Conservation (phyloP, 2,797 vertebrate genomes). For the Enteromius viviparus region DNA sequence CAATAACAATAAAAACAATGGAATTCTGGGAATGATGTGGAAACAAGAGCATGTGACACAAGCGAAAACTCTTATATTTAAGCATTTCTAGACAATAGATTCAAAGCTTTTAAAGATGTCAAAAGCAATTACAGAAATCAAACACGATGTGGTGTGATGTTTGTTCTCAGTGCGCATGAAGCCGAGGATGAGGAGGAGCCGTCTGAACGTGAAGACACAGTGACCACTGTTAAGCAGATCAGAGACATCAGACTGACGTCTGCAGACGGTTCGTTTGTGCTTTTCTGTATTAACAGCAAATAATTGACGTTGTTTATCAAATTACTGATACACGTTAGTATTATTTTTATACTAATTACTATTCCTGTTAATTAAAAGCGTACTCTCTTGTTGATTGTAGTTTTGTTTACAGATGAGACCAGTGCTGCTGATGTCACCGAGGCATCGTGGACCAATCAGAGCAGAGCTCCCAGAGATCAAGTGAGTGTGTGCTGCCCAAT, state of each 20-base stretch:
- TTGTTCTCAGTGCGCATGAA: slow-evolving; percentile 58
- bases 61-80: not conserved
- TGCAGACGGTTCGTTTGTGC: not conserved
- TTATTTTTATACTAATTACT: not conserved
- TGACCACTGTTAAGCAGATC: slow-evolving; percentile 49
- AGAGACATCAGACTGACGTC: slow-evolving; percentile 35
- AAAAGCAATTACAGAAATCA: not conserved
- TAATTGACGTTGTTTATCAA: too few species aligned
- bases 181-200: slow-evolving; percentile 59
- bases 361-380: not conserved
- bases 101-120: not conserved
- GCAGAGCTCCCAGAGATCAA: slow-evolving; percentile 51
- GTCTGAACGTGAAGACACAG: slow-evolving; percentile 35
- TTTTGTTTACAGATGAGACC: slow-evolving; percentile 59
- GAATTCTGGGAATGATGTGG: not conserved
- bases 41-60: not conserved
- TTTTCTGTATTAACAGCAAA: not conserved
- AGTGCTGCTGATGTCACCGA: slow-evolving; percentile 61
- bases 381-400: not conserved
- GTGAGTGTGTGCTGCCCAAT: slow-evolving; percentile 32
- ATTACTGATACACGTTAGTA: too few species aligned
- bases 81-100: not conserved
- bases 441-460: slow-evolving; percentile 48
- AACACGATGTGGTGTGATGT: not conserved
- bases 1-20: not conserved